A percentile compares a stretch with the other conserved stretches of the same genome.
phyloP scores from a whole-genome alignment of 2,888 invertebrate genomes.

The Yponomeuta cagnagella region DNA sequence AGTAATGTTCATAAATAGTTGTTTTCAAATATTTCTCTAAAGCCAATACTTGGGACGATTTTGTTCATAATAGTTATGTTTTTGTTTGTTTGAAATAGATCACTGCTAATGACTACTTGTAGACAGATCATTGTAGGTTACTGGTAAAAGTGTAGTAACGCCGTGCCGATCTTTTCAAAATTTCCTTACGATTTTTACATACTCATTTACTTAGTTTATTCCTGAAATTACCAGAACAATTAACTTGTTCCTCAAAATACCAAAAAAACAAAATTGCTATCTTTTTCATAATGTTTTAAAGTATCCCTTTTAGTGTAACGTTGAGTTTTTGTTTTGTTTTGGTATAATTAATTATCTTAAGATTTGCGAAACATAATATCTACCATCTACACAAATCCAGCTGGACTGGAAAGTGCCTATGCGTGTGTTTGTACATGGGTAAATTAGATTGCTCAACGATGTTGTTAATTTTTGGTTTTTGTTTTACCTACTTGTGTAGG shows the following conservation, averaged over 20 bases:
- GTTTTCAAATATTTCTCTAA: no score
- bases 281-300: no score
- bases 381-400: not conserved
- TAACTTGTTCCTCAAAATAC: not conserved
- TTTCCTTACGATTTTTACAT: no score
- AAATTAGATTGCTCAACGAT: not conserved
- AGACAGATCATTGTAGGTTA: not conserved
- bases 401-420: not conserved
- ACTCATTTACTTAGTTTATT: no score
- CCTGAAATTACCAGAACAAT: not conserved
- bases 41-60: constrained; percentile 23
- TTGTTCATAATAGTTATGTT: constrained; percentile 2
- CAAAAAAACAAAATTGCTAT: no score
- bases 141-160: not conserved
- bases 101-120: not conserved
- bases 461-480: not conserved
- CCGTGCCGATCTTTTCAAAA: no score
- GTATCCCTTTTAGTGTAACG: constrained; percentile 16
- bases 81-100: not conserved
- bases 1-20: no score
- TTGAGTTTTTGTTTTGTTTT: constrained; percentile 39
- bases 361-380: not conserved
- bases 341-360: constrained; percentile 5
- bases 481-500: not conserved
- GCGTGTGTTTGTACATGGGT: not conserved